phyloP scores from a whole-genome alignment of 1,140 invertebrate species.

The Vollenhovia emeryi region DNA sequence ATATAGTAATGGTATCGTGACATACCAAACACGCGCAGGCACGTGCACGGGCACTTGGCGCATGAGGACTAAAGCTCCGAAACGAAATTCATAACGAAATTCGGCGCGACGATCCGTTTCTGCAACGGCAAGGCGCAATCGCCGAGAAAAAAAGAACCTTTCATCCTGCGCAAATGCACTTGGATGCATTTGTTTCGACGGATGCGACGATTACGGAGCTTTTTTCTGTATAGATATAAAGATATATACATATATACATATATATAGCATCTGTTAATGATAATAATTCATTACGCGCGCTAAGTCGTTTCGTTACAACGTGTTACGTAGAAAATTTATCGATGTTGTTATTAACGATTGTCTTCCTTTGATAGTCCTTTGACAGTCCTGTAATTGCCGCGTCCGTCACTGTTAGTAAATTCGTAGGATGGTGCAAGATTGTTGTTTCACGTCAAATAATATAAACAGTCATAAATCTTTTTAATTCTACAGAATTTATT shows the following conservation, averaged over 20 bases:
- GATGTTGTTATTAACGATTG: constrained; percentile 29
- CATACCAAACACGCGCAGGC: neutral
- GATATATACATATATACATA: constrained; percentile 19
- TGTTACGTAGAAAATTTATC: constrained; percentile 42
- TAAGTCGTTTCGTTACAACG: constrained; percentile 25
- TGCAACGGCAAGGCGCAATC: constrained; percentile 30
- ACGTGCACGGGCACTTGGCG: constrained; percentile 17
- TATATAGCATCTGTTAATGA: constrained; percentile 42
- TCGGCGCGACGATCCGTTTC: constrained; percentile 50
- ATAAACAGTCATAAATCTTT: neutral
- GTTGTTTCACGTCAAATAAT: neutral
- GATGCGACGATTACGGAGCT: constrained; percentile 16
- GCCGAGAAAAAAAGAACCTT: neutral
- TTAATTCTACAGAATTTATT: no score
- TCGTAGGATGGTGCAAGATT: neutral
- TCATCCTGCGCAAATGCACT: neutral
- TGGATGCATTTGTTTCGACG: neutral
- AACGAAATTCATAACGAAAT: constrained; percentile 3
- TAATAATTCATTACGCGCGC: constrained; percentile 23
- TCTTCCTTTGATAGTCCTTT: constrained; percentile 36
- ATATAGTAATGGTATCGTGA: constrained; percentile 16
- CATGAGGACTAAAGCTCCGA: neutral
- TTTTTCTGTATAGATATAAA: constrained; percentile 24
- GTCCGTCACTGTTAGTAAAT: constrained; percentile 4
- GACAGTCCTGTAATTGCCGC: neutral